Conservation (phyloP, 1,140 invertebrate genomes). For the Hylaeus volcanicus region DNA sequence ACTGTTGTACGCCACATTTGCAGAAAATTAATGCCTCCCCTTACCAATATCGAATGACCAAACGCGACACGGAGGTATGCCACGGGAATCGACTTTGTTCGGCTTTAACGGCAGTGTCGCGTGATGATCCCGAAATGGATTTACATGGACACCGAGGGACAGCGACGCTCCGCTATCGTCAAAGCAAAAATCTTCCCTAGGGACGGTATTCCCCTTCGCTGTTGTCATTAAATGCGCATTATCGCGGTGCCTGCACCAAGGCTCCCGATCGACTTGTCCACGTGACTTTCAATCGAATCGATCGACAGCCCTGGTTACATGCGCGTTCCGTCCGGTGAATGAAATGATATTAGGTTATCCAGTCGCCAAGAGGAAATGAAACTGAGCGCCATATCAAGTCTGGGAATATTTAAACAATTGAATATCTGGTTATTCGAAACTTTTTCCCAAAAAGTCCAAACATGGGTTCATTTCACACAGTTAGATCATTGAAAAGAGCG, state of each 20-base stretch:
- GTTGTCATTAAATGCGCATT: slow-evolving; percentile 60
- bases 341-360: neutral
- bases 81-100: neutral
- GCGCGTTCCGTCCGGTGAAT: neutral
- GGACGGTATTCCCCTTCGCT: slow-evolving; percentile 32
- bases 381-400: too few species aligned
- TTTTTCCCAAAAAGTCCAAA: too few species aligned
- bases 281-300: slow-evolving; percentile 37
- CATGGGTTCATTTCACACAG: too few species aligned
- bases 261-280: slow-evolving; percentile 36
- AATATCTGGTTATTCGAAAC: too few species aligned
- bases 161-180: slow-evolving; percentile 2
- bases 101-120: slow-evolving; percentile 22
- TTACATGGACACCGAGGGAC: slow-evolving; percentile 33
- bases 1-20: too few species aligned
- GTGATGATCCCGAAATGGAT: slow-evolving; percentile 46
- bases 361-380: too few species aligned
- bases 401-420: too few species aligned
- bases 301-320: neutral
- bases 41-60: neutral
- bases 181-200: slow-evolving; percentile 38
- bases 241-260: slow-evolving; percentile 32
- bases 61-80: neutral
- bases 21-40: neutral
- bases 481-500: too few species aligned